These are phyloP conservation scores for Papilio aristodemus DNA, from an alignment of 1,140 invertebrate species.

Conservation along the genomic window DNA sequence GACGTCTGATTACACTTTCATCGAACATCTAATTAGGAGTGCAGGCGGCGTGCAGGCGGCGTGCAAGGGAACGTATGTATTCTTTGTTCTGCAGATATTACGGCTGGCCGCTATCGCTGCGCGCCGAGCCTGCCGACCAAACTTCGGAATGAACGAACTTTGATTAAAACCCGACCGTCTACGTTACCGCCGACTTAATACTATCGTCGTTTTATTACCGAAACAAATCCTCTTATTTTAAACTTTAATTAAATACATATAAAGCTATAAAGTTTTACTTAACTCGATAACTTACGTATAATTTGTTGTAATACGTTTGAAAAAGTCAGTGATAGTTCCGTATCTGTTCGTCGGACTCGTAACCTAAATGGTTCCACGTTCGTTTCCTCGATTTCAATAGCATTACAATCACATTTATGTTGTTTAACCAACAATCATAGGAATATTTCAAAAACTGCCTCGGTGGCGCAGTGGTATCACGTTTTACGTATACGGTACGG, in stretches of 20 bases:
- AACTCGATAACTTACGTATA: not conserved
- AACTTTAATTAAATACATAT: not conserved
- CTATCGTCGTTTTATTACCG: conserved; percentile 11
- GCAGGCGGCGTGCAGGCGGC: conserved; percentile 58
- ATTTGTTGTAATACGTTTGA: too few relatives aligned
- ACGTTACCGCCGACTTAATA: conserved; percentile 35
- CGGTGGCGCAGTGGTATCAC: too few relatives aligned
- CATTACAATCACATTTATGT: too few relatives aligned
- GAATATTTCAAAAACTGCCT: too few relatives aligned
- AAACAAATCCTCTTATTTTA: conserved; percentile 12
- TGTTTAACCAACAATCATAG: too few relatives aligned
- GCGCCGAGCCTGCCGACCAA: conserved; percentile 49
- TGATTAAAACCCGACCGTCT: conserved; percentile 64
- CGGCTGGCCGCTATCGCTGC: conserved; percentile 53
- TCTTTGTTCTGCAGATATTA: conserved; percentile 71
- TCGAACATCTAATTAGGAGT: conserved; percentile 79
- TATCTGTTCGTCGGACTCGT: too few relatives aligned
- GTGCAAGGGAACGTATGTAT: conserved; percentile 65
- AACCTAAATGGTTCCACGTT: too few relatives aligned
- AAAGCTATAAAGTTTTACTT: conserved; percentile 4
- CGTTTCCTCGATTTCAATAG: too few relatives aligned
- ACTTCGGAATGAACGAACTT: conserved; percentile 64
- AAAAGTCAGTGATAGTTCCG: too few relatives aligned
- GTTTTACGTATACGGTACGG: too few relatives aligned
- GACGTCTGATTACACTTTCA: conserved; percentile 79